phyloP scores from a whole-genome alignment of 2,113 vertebrate species.

The Laticauda laticaudata region DNA sequence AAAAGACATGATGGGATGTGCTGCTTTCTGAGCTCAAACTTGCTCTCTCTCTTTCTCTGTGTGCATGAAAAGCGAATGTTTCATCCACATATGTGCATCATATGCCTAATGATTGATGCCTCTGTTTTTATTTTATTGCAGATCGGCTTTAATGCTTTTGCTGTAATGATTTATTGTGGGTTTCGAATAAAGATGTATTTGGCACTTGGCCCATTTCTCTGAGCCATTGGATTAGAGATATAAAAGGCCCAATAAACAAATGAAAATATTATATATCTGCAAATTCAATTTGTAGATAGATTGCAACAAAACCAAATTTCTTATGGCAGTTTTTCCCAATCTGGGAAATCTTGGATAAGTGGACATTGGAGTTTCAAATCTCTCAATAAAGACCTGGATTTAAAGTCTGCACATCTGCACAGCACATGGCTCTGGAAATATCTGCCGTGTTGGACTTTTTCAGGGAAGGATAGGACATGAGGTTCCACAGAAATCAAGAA shows the following conservation, averaged over 20 bases:
- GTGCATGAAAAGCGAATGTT: background rate
- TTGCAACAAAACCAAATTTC: background rate
- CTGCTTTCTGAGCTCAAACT: background rate
- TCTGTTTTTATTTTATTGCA: constrained; percentile 11
- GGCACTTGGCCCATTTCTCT: background rate
- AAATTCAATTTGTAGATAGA: background rate
- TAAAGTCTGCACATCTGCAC: background rate
- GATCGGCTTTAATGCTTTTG: background rate
- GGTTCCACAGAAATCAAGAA: background rate
- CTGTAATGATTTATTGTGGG: background rate
- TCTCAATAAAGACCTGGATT: background rate
- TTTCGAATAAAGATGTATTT: background rate
- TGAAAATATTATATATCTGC: background rate
- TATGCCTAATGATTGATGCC: background rate
- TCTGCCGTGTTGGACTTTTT: background rate
- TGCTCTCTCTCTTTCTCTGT: background rate
- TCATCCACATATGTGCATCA: background rate
- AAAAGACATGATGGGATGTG: background rate
- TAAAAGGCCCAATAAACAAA: background rate
- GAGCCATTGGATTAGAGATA: background rate
- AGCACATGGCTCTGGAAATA: background rate
- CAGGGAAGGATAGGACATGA: background rate
- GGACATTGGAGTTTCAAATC: background rate
- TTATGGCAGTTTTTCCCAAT: background rate
- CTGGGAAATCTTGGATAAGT: background rate